These are phyloP conservation scores for Salticus scenicus DNA, from an alignment of 2,888 invertebrate species.

Conservation along the genomic window DNA sequence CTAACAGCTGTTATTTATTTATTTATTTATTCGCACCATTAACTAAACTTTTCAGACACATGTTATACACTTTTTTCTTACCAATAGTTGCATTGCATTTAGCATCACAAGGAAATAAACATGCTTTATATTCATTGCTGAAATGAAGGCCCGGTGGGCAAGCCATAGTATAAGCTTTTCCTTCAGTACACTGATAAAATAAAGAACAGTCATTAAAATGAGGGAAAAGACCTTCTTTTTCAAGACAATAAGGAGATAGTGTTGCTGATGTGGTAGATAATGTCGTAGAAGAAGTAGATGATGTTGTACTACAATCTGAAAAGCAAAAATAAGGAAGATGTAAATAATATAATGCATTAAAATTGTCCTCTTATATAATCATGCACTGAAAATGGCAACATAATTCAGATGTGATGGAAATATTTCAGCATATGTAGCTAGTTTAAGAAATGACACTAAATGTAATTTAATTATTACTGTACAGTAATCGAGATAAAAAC, in stretches of 20 bases:
- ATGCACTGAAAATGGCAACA: too few relatives aligned
- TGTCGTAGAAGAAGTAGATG: background rate
- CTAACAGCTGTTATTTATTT: too few relatives aligned
- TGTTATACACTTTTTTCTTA: background rate
- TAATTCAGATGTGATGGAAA: too few relatives aligned
- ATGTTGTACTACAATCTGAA: background rate
- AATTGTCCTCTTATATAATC: too few relatives aligned
- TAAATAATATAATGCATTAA: too few relatives aligned
- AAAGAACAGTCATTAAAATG: conserved; percentile 37
- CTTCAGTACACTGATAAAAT: conserved; percentile 36
- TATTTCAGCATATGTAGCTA: too few relatives aligned
- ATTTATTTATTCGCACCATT: too few relatives aligned
- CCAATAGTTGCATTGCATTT: conserved; percentile 13
- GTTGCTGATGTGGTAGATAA: background rate
- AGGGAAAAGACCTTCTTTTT: conserved; percentile 38
- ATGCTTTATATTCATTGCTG: background rate
- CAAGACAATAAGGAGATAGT: background rate
- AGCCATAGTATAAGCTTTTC: background rate
- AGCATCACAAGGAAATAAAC: conserved; percentile 23
- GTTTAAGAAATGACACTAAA: too few relatives aligned
- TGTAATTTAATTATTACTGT: too few relatives aligned
- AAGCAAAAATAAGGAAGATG: too few relatives aligned
- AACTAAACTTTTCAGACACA: too few relatives aligned
- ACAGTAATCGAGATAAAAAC: too few relatives aligned
- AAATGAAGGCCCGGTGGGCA: conserved; percentile 29